A percentile compares a stretch with the other conserved stretches of the same genome.
These are phyloP conservation scores for Dasysyrphus albostriatus DNA, from an alignment of 2,888 invertebrate species.

Conservation along the genomic window DNA sequence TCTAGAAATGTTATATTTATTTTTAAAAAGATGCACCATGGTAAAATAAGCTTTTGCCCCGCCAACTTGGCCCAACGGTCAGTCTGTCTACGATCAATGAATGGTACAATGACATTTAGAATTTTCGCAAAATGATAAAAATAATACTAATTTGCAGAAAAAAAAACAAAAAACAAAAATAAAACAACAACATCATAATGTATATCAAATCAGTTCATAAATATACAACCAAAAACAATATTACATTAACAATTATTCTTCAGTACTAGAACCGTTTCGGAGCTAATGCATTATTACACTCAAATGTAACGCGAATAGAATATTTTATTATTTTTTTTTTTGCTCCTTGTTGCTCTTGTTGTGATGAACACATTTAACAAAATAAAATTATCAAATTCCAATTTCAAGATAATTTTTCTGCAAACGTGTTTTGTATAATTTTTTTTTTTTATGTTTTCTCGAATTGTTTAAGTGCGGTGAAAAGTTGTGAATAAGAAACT, in stretches of 20 bases:
- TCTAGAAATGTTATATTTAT: constrained; percentile 32
- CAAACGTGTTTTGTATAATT: constrained; percentile 18
- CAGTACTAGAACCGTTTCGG: constrained; percentile 49
- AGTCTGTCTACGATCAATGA: constrained; percentile 25
- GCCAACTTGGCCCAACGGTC: constrained; percentile 16
- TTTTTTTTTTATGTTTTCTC: background rate
- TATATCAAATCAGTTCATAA: constrained; percentile 40
- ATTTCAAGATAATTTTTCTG: constrained; percentile 37
- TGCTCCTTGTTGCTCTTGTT: background rate
- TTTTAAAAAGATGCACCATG: constrained; percentile 45
- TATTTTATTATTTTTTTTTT: constrained; percentile 7
- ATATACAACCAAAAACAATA: constrained; percentile 21
- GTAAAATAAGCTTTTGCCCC: constrained; percentile 11
- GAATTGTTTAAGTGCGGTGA: constrained; percentile 36
- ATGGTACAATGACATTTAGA: constrained; percentile 63
- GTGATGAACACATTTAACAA: constrained; percentile 30
- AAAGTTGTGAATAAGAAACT: constrained; percentile 41
- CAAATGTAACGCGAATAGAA: constrained; percentile 37
- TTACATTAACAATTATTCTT: constrained; percentile 54
- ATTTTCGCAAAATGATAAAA: constrained; percentile 45
- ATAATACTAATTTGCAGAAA: constrained; percentile 20
- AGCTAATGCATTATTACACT: constrained; percentile 43
- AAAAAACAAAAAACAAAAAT: constrained; percentile 1
- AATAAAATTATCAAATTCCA: constrained; percentile 50
- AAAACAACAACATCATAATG: constrained; percentile 23